Evolutionary conservation across 2,888 invertebrate species (phyloP), one percentile per base, ranked within the genome.

Genomic region (Ophion ventricosus): DNA sequence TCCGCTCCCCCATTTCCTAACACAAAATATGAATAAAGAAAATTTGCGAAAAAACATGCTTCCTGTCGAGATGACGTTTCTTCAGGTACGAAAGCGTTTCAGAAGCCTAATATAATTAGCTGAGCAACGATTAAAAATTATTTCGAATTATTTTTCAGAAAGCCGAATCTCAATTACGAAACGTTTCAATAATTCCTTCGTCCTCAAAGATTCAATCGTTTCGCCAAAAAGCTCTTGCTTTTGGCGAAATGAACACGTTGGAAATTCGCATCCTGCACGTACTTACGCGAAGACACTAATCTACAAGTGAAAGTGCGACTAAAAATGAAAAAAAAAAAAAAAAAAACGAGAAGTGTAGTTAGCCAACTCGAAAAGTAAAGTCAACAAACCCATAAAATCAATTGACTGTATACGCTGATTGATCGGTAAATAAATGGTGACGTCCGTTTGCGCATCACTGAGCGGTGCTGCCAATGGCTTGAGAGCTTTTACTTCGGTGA

Each of bases 371-470:
- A 35, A 17, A 25, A 66, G 17, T 57, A 10, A 26, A 29, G 8
- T 67, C 63, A 1, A 82, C 87, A 57, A 78, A 92, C 92, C 91
- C 86, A 89, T 79, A 61, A 90, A 84, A 64, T 90, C 88, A 20
- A 87, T 88, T 10, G 87, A 80, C 66, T 90, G 91, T 2, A 88
- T 70, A 23, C 94, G 95, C 89, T 95, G 96, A 93, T 96, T 96
- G 92, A 96, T 96, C 72, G 96, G 95, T 88, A 97, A 94, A 93
- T 96, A 96, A 90, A 97, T 94, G 86, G 94, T 94, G 86, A 95
- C 93, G 88, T 96, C 95, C 35, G 94, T 93, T 25, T 91, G 90
- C 11, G 90, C 89, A 64, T 91, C 91, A 14, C 94, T 91, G 73
- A 96, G 92, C 80, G 94, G 93, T n/a, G 91, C 89, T 3, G 95